phyloP scores from a whole-genome alignment of 2,888 invertebrate species.

The Rhagium mordax region DNA sequence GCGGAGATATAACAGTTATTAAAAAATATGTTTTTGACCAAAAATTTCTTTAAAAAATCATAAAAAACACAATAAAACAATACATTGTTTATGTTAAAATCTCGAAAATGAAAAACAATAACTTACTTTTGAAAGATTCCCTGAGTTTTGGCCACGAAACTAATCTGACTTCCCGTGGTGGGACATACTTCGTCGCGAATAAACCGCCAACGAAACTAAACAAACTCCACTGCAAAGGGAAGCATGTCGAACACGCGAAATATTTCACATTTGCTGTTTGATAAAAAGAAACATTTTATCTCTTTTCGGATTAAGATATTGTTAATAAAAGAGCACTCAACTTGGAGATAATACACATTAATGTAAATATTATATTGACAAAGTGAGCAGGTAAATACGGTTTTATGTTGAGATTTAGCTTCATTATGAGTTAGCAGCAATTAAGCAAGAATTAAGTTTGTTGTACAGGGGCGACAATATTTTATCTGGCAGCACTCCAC shows the following conservation, averaged over 20 bases:
- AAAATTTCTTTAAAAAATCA: too few species aligned
- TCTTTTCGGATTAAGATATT: constrained; percentile 28
- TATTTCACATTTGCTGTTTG: constrained; percentile 4
- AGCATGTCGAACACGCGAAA: background rate
- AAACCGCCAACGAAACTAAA: background rate
- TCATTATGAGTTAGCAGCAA: background rate
- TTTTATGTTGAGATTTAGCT: constrained; percentile 7
- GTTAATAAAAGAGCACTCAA: constrained; percentile 31
- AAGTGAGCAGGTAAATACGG: constrained; percentile 17
- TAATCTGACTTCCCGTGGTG: background rate
- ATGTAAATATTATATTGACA: constrained; percentile 28
- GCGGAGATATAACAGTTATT: too few species aligned
- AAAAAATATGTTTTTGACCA: too few species aligned
- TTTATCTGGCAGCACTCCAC: too few species aligned
- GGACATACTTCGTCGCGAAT: background rate
- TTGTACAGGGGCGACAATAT: background rate
- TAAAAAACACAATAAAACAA: too few species aligned
- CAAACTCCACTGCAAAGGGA: background rate
- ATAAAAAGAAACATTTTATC: constrained; percentile 23
- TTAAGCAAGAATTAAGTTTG: background rate
- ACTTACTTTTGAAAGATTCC: background rate
- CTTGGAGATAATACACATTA: constrained; percentile 26
- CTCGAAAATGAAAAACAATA: background rate
- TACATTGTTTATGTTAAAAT: too few species aligned
- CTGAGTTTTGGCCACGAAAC: too few species aligned